A percentile compares a stretch with the other conserved stretches of the same genome.
phyloP scores from a whole-genome alignment of 2,797 vertebrate genomes.

The Menidia menidia region DNA sequence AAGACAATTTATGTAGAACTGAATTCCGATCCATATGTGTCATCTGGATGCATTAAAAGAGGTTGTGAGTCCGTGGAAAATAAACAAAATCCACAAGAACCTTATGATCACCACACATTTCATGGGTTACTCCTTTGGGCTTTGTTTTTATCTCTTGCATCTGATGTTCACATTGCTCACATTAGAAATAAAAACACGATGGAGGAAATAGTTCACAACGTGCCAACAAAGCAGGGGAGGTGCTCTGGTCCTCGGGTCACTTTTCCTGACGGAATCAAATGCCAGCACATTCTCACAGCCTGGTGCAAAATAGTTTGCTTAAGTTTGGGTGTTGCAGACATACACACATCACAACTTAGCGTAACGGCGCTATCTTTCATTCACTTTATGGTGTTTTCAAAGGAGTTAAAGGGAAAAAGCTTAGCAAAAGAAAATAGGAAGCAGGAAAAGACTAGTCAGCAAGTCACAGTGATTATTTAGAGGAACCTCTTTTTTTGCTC shows the following conservation, averaged over 20 bases:
- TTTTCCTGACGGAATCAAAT: neutral
- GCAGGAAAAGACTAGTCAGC: too few relatives aligned
- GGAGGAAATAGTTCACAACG: conserved; percentile 27
- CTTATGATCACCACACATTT: conserved; percentile 19
- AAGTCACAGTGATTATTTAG: too few relatives aligned
- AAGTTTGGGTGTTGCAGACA: too few relatives aligned
- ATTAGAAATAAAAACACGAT: conserved; percentile 21
- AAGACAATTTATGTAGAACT: conserved; percentile 17
- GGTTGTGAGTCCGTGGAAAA: conserved; percentile 13
- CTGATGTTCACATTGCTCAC: conserved; percentile 39
- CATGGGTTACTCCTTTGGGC: conserved; percentile 48
- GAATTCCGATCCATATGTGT: neutral
- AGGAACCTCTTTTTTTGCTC: too few relatives aligned
- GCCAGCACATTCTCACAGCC: neutral
- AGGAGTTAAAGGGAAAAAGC: too few relatives aligned
- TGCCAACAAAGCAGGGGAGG: conserved; percentile 35
- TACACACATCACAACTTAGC: too few relatives aligned
- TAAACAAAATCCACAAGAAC: conserved; percentile 18
- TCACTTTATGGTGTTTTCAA: too few relatives aligned
- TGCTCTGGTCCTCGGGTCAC: conserved; percentile 3
- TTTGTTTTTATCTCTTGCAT: conserved; percentile 55
- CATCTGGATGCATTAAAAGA: conserved; percentile 15
- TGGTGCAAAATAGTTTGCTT: neutral
- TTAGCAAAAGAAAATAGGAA: too few relatives aligned
- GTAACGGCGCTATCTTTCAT: too few relatives aligned